Conservation (phyloP, 2,888 invertebrate genomes). For the Drosophila greeni region DNA sequence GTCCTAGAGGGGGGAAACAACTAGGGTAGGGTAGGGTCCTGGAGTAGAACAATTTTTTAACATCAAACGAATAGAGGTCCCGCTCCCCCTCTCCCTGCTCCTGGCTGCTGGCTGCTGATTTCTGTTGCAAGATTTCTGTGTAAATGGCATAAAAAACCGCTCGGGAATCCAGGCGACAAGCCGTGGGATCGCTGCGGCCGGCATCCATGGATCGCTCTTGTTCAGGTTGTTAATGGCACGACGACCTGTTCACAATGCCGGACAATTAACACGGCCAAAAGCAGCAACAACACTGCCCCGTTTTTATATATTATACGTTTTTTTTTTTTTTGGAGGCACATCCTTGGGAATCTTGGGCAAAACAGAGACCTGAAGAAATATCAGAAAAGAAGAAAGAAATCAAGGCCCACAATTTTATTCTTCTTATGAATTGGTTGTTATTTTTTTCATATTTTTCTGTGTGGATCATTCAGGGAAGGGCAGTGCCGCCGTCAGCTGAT, state of each 20-base stretch:
- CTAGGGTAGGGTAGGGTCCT: slow-evolving; percentile 24
- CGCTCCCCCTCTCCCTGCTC: too few species aligned
- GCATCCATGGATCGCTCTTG: slow-evolving; percentile 27
- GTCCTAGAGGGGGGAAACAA: slow-evolving; percentile 34
- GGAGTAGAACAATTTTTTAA: slow-evolving; percentile 54
- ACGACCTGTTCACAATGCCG: slow-evolving; percentile 35
- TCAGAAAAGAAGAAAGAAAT: slow-evolving; percentile 14
- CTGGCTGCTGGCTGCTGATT: slow-evolving; percentile 62
- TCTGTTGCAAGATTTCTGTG: slow-evolving; percentile 72
- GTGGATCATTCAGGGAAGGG: slow-evolving; percentile 40
- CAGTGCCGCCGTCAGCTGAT: slow-evolving; percentile 63
- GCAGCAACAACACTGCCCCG: slow-evolving; percentile 12
- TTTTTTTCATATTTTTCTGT: slow-evolving; percentile 44
- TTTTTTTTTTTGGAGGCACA: slow-evolving; percentile 44
- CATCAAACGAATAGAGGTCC: slow-evolving; percentile 71
- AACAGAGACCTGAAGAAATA: slow-evolving; percentile 22
- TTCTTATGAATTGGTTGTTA: slow-evolving; percentile 61
- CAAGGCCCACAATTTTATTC: slow-evolving; percentile 48
- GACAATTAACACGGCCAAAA: slow-evolving; percentile 70
- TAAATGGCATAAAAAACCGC: slow-evolving; percentile 68
- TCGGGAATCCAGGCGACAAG: slow-evolving; percentile 46
- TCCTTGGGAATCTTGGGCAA: slow-evolving; percentile 68
- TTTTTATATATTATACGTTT: background rate
- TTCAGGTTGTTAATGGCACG: slow-evolving; percentile 61
- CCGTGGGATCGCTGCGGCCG: slow-evolving; percentile 62